phyloP scores from a whole-genome alignment of 35 echinoderm and acorn worm genomes.

The Stichopus chloronotus region DNA sequence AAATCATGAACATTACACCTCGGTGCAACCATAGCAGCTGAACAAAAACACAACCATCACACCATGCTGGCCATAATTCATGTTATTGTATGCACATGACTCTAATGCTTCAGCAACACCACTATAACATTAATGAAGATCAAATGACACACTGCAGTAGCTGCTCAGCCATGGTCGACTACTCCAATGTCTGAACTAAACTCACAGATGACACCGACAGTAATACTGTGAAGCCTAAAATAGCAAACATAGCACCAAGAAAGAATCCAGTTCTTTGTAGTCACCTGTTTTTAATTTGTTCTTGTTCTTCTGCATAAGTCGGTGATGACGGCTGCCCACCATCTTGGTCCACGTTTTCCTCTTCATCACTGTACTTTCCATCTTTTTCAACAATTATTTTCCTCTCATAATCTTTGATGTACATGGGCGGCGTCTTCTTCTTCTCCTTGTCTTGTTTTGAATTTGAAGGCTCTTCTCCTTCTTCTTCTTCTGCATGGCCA shows the following conservation, averaged over 20 bases:
- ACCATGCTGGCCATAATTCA: background rate
- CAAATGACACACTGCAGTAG: too few relatives aligned
- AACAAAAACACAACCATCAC: background rate
- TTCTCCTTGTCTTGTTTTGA: constrained; percentile 28
- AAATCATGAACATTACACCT: too few relatives aligned
- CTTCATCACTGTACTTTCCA: constrained; percentile 81
- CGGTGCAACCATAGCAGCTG: background rate
- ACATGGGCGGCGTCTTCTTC: constrained; percentile 83
- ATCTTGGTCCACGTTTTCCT: constrained; percentile 56
- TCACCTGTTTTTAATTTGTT: constrained; percentile 83
- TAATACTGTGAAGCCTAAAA: too few relatives aligned
- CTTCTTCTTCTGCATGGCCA: background rate
- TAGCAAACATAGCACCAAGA: too few relatives aligned
- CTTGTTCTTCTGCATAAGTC: constrained; percentile 83
- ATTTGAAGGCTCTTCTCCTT: constrained; percentile 10
- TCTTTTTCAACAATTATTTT: constrained; percentile 89
- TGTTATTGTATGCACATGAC: background rate
- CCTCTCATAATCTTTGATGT: constrained; percentile 91
- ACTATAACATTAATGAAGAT: too few relatives aligned
- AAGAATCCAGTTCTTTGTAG: too few relatives aligned
- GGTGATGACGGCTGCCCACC: constrained; percentile 67
- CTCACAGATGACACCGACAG: too few relatives aligned
- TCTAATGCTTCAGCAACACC: too few relatives aligned
- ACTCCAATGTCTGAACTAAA: too few relatives aligned
- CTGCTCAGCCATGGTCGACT: too few relatives aligned